phyloP scores from a whole-genome alignment of 2,113 vertebrate species.

The Chroicocephalus ridibundus region DNA sequence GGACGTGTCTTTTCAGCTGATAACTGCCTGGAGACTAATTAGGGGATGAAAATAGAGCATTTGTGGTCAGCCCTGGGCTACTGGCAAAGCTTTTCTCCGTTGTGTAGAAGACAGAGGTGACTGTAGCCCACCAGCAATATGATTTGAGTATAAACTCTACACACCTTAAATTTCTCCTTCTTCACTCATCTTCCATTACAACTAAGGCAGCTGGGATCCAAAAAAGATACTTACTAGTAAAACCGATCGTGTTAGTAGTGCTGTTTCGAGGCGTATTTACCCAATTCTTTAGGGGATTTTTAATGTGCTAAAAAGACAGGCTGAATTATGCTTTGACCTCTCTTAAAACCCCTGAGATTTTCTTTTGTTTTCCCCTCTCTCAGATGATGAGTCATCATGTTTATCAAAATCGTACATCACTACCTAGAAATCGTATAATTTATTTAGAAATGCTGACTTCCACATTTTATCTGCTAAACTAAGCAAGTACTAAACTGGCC shows the following conservation, averaged over 20 bases:
- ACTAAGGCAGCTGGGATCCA: neutral
- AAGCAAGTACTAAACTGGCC: slow-evolving; percentile 13
- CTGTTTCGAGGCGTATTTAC: neutral
- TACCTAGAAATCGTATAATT: neutral
- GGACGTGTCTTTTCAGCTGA: neutral
- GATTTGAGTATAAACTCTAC: neutral
- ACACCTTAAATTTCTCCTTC: neutral
- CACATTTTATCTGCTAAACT: slow-evolving; percentile 42
- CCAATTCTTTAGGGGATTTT: neutral
- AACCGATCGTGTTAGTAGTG: neutral
- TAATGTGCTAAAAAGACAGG: neutral
- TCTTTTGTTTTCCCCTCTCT: neutral
- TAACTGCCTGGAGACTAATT: neutral
- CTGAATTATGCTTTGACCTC: neutral
- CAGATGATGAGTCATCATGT: neutral
- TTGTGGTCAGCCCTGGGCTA: neutral
- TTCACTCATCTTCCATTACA: neutral
- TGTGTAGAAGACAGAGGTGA: neutral
- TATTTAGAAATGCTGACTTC: slow-evolving; percentile 22
- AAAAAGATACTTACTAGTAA: neutral
- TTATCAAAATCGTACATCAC: neutral
- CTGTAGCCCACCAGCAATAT: neutral
- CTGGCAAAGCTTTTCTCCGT: neutral
- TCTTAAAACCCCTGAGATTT: neutral
- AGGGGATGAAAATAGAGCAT: neutral